These are phyloP conservation scores for Anguilla rostrata DNA, from an alignment of 2,113 vertebrate genomes.

Conservation along the genomic window DNA sequence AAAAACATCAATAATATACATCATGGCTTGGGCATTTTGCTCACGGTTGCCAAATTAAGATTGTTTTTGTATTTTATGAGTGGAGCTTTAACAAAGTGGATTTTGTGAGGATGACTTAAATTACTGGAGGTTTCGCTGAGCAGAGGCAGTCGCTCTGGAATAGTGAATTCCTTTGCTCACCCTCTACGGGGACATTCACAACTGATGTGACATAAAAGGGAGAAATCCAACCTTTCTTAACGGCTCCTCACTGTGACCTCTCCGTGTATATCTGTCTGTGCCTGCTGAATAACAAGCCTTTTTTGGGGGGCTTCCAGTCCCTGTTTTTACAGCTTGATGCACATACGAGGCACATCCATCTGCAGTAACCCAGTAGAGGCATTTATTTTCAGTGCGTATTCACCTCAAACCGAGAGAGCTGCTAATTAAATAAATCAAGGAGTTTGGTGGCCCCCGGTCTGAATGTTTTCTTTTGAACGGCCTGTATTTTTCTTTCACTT, in stretches of 20 bases:
- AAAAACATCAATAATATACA: neutral
- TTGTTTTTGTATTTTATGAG: neutral
- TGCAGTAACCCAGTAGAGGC: neutral
- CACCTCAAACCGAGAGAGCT: neutral
- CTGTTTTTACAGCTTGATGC: conserved; percentile 30
- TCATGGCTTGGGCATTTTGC: neutral
- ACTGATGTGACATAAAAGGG: conserved; percentile 17
- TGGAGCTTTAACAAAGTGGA: neutral
- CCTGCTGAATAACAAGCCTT: conserved; percentile 16
- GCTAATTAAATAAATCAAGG: conserved; percentile 23
- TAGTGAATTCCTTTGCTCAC: conserved; percentile 20
- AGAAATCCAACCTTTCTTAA: neutral
- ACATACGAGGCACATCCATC: conserved; percentile 18
- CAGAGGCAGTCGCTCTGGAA: neutral
- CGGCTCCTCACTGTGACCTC: conserved; percentile 1
- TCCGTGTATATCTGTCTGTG: conserved; percentile 7
- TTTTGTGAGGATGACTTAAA: neutral
- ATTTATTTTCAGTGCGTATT: conserved; percentile 13
- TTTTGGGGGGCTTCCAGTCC: conserved; percentile 16
- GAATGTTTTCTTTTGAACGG: neutral
- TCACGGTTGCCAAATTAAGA: neutral
- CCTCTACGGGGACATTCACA: conserved; percentile 7
- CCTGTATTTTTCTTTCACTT: conserved; percentile 8
- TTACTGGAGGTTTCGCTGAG: neutral
- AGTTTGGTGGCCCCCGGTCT: conserved; percentile 4